These are phyloP conservation scores for Gallirallus australis DNA, from an alignment of 2,797 vertebrate genomes.

Conservation along the genomic window DNA sequence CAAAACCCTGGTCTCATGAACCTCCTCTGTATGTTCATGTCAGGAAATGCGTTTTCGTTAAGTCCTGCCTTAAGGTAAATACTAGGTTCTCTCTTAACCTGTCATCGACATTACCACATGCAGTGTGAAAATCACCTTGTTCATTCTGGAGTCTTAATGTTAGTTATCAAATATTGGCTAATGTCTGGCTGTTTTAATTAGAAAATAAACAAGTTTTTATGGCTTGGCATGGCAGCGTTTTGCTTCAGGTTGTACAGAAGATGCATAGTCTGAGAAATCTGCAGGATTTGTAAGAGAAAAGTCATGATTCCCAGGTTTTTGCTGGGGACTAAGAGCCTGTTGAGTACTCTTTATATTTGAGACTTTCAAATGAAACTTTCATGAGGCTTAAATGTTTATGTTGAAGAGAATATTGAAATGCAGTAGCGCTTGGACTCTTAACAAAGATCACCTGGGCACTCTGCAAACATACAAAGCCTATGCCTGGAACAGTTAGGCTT, in stretches of 20 bases:
- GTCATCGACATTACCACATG: neutral
- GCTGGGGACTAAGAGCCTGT: neutral
- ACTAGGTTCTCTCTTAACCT: neutral
- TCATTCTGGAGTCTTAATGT: neutral
- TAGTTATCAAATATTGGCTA: neutral
- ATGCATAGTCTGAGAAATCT: neutral
- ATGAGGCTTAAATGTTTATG: neutral
- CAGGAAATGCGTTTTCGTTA: neutral
- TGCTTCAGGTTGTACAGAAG: neutral
- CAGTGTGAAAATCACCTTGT: neutral
- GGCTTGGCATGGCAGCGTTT: rapidly evolving
- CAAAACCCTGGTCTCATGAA: neutral
- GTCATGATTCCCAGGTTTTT: neutral
- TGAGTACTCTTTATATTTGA: neutral
- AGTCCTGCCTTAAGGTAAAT: neutral
- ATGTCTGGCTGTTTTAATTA: neutral
- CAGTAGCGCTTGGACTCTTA: neutral
- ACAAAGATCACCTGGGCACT: neutral
- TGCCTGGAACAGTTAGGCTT: neutral
- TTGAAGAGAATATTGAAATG: neutral
- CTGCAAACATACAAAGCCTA: neutral
- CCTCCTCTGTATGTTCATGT: neutral
- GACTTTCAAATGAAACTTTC: neutral
- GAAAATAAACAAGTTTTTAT: neutral
- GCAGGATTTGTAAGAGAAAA: neutral